These are phyloP conservation scores for Brachypteracias leptosomus DNA, from an alignment of 2,113 vertebrate species.

Conservation along the genomic window DNA sequence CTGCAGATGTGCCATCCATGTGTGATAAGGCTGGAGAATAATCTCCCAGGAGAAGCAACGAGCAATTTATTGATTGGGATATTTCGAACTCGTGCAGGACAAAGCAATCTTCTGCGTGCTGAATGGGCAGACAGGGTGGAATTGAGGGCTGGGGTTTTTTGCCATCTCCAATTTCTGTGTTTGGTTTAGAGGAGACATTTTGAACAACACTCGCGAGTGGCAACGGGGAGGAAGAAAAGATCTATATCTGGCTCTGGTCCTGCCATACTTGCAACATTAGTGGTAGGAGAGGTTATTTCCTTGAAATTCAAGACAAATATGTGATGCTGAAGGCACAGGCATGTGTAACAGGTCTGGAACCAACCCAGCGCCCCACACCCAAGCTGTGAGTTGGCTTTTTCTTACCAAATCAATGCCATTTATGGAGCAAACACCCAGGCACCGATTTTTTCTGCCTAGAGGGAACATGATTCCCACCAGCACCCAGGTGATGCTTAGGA, in stretches of 20 bases:
- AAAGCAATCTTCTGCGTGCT: neutral
- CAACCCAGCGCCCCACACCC: rapidly evolving
- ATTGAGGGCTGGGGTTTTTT: neutral
- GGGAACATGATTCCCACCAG: rapidly evolving
- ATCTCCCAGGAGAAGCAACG: neutral
- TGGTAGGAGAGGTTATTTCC: neutral
- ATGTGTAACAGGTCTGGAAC: neutral
- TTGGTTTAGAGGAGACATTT: neutral
- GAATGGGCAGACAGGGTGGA: neutral
- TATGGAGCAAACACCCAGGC: neutral
- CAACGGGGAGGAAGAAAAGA: neutral
- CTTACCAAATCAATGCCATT: rapidly evolving
- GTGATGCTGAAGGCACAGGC: neutral
- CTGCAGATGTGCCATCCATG: neutral
- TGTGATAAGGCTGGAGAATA: conserved; percentile 1
- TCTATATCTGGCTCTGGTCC: neutral
- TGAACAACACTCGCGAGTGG: neutral
- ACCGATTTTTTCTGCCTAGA: neutral
- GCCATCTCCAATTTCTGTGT: neutral
- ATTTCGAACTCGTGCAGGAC: conserved; percentile 4
- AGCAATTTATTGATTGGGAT: conserved; percentile 30
- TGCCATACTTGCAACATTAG: neutral
- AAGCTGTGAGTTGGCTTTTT: neutral
- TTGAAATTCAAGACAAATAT: neutral
- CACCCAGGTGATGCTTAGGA: neutral